These are phyloP conservation scores for Catharus bicknelli DNA, from an alignment of 2,113 vertebrate genomes.

Conservation along the genomic window DNA sequence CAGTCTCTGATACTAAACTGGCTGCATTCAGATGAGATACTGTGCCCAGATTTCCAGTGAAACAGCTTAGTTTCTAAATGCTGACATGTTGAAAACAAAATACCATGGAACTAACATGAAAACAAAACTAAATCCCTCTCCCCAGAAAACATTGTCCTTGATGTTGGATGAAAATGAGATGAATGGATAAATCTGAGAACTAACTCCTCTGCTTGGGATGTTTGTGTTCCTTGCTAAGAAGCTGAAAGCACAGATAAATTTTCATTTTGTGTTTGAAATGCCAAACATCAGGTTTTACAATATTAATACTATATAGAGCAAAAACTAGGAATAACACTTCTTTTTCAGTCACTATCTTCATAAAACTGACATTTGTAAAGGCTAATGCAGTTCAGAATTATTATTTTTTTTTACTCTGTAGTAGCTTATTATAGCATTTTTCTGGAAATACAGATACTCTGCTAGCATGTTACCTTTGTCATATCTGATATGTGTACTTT, in stretches of 20 bases:
- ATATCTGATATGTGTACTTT: not conserved
- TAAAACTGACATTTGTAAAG: conserved; percentile 4
- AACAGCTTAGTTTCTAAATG: not conserved
- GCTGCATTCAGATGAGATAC: conserved; percentile 5
- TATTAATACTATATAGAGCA: not conserved
- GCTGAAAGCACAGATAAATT: not conserved
- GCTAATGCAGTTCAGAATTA: not conserved
- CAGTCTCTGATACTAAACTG: conserved; percentile 68
- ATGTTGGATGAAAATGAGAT: not conserved
- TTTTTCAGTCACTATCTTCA: not conserved
- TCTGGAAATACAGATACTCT: not conserved
- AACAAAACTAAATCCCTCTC: not conserved
- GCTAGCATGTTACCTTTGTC: conserved; percentile 9
- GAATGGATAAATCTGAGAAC: not conserved
- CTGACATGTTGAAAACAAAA: not conserved
- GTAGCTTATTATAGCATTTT: not conserved
- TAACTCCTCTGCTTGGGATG: not conserved
- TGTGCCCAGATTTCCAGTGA: not conserved
- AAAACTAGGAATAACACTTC: not conserved
- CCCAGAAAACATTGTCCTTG: not conserved
- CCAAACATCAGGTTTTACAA: not conserved
- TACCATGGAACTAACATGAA: not conserved
- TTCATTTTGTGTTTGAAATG: conserved; percentile 3
- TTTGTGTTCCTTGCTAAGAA: not conserved
- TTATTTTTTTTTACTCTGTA: not conserved